Evolutionary conservation across 1,140 invertebrate species (phyloP).

Genomic region (Drosophila seguyi): DNA sequence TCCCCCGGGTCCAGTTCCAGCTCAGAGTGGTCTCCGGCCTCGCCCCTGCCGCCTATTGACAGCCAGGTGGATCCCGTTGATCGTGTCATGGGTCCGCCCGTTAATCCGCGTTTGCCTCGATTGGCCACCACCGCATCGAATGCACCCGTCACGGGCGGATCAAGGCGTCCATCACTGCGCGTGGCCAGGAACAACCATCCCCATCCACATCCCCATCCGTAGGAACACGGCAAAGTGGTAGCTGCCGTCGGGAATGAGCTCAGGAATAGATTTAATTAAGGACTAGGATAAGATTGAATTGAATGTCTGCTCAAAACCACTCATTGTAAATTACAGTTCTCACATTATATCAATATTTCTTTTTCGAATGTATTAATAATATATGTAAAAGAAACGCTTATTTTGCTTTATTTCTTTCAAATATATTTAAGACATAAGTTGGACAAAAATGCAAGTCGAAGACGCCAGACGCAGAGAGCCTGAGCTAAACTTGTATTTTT

Average conservation of each 20-base stretch:
- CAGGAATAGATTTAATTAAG: constrained; percentile 67
- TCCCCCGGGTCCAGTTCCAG: constrained; percentile 84
- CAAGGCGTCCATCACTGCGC: constrained; percentile 60
- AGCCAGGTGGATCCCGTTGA: constrained; percentile 66
- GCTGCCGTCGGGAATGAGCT: constrained; percentile 40
- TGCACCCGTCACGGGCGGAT: constrained; percentile 5
- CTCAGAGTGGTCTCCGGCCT: constrained; percentile 84
- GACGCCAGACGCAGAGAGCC: background rate
- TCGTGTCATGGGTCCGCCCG: constrained; percentile 80
- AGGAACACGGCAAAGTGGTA: constrained; percentile 4
- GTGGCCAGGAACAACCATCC: constrained; percentile 59
- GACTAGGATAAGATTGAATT: constrained; percentile 22
- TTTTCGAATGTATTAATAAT: constrained; percentile 22
- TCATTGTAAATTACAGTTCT: constrained; percentile 16
- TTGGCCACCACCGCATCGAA: constrained; percentile 38
- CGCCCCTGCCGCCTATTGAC: constrained; percentile 77
- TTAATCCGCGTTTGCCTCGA: constrained; percentile 78
- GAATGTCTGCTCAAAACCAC: constrained; percentile 41
- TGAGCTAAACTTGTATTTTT: background rate
- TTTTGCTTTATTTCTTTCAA: background rate
- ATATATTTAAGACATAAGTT: background rate
- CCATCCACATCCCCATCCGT: constrained; percentile 43
- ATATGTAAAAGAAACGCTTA: constrained; percentile 11
- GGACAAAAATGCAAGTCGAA: too few relatives aligned
- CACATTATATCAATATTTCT: background rate